A percentile compares a stretch with the other conserved stretches of the same genome.
These are phyloP conservation scores for Phrynosoma platyrhinos DNA, from an alignment of 2,113 vertebrate species.

Conservation along the genomic window DNA sequence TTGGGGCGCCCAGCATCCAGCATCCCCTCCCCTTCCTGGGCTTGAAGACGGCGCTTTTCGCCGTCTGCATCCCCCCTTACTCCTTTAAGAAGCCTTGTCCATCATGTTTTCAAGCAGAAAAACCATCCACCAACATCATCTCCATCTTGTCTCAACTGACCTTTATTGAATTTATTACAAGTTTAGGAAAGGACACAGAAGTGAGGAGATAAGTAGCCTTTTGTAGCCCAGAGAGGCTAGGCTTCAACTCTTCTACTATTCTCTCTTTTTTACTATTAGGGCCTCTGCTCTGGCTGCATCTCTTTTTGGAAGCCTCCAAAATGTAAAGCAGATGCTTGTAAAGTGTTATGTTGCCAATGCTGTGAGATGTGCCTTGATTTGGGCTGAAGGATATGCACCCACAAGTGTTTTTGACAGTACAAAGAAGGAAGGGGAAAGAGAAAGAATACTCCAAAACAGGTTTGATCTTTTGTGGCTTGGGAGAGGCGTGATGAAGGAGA, in stretches of 20 bases:
- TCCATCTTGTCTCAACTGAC: background rate
- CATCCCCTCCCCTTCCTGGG: too few relatives aligned
- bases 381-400: background rate
- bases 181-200: background rate
- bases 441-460: background rate
- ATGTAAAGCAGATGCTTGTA: conserved; percentile 17
- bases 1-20: too few relatives aligned
- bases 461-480: background rate
- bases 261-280: background rate
- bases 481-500: background rate
- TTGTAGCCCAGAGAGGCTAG: background rate
- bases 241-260: background rate
- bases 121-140: background rate
- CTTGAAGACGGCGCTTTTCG: too few relatives aligned
- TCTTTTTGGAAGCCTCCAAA: background rate
- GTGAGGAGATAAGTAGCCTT: background rate
- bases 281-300: conserved; percentile 5
- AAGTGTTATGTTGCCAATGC: background rate
- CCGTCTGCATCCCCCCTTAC: too few relatives aligned
- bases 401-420: background rate
- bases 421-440: fast-evolving
- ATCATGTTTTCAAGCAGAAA: background rate
- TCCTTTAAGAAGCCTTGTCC: background rate
- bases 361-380: background rate
- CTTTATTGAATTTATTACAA: background rate